A percentile compares a stretch with the other conserved stretches of the same genome.
Evolutionary conservation across 2,888 invertebrate species (phyloP).

Genomic region (Ditula angustiorana): DNA sequence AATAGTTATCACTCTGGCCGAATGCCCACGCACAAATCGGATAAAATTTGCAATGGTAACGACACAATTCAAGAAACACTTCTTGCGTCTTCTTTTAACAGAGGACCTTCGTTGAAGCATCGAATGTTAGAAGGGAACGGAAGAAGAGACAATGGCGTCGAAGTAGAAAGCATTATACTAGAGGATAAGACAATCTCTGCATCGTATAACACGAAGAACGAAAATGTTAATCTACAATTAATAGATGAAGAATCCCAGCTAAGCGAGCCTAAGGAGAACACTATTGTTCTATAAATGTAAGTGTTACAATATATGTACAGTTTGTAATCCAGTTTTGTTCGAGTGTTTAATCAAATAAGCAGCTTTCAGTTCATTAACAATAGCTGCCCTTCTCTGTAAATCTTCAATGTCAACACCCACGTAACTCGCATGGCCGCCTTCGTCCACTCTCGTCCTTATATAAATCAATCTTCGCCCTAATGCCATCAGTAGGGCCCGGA

Average conservation of each 20-base stretch:
- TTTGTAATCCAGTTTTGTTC: too few species aligned
- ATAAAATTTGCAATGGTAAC: constrained; percentile 91
- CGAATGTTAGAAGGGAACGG: constrained; percentile 65
- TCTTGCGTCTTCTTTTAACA: constrained; percentile 84
- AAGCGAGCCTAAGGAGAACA: constrained; percentile 64
- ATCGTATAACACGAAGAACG: constrained; percentile 68
- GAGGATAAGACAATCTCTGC: constrained; percentile 74
- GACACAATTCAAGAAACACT: constrained; percentile 90
- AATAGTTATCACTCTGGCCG: constrained; percentile 78
- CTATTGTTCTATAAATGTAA: constrained; percentile 63
- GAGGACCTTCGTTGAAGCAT: constrained; percentile 79
- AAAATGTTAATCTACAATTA: constrained; percentile 73
- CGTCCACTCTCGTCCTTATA: constrained; percentile 6
- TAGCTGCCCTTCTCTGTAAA: neutral
- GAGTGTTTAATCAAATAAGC: neutral
- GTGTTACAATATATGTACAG: too few species aligned
- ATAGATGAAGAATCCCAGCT: constrained; percentile 76
- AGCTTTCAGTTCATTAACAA: neutral
- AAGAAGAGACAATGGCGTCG: constrained; percentile 82
- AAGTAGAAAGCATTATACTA: constrained; percentile 85
- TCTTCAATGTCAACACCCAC: neutral
- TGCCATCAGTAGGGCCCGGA: constrained; percentile 13
- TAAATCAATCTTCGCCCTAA: constrained; percentile 26
- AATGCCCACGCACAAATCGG: constrained; percentile 83
- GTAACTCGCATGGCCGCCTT: neutral